Conservation (phyloP, 2,888 invertebrate species). For the Hedychridium roseum region DNA sequence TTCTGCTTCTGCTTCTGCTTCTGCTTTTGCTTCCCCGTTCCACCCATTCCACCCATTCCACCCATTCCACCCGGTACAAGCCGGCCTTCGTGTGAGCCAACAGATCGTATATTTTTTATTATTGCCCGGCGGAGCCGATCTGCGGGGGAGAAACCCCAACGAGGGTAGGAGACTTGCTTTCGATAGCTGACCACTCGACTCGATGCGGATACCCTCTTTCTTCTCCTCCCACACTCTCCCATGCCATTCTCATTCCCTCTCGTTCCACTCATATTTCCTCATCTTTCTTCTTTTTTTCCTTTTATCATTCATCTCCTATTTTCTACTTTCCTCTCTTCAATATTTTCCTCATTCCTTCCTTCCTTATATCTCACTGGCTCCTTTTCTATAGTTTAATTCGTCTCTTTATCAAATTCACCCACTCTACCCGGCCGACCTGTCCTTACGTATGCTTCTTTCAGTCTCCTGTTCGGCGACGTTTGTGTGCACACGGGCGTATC, state of each 20-base stretch:
- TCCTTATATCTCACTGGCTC: no score
- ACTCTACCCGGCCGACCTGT: slow-evolving; percentile 1
- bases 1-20: no score
- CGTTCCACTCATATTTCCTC: slow-evolving; percentile 9
- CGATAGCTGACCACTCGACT: slow-evolving; percentile 60
- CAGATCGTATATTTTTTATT: slow-evolving; percentile 61
- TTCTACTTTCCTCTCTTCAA: slow-evolving; percentile 18
- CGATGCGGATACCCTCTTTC: slow-evolving; percentile 34
- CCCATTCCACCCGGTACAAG: no score
- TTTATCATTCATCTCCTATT: slow-evolving; percentile 15
- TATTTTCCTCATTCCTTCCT: no score
- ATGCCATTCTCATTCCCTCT: slow-evolving; percentile 9
- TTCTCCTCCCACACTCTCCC: slow-evolving; percentile 16
- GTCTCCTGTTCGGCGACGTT: slow-evolving; percentile 14
- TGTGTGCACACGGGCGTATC: slow-evolving; percentile 22
- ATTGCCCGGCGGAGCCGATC: slow-evolving; percentile 51
- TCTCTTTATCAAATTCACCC: slow-evolving; percentile 26
- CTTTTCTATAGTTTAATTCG: no score
- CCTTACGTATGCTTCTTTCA: slow-evolving; percentile 6
- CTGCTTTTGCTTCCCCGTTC: no score
- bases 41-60: no score
- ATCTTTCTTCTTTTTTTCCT: slow-evolving; percentile 12
- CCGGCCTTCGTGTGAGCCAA: slow-evolving; percentile 41
- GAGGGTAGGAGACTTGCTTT: slow-evolving; percentile 45
- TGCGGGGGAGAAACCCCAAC: slow-evolving; percentile 27